Percentiles rank a stretch among this genome's conserved stretches.
phyloP scores from a whole-genome alignment of 2,888 invertebrate genomes.

The Pyrrhosoma nymphula region DNA sequence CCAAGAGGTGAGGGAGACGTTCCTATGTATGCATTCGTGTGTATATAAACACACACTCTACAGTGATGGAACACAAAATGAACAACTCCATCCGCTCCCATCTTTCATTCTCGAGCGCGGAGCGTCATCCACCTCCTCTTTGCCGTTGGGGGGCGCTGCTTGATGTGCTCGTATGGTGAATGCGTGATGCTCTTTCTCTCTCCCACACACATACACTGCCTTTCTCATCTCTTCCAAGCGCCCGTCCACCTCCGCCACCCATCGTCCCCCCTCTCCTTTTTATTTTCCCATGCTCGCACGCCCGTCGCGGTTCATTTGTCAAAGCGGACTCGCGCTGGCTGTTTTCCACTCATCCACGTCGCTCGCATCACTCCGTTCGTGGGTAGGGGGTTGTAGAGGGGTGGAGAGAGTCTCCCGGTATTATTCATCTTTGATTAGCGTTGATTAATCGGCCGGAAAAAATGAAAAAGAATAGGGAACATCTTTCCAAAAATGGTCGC shows the following conservation, averaged over 20 bases:
- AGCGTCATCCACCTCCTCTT: not conserved
- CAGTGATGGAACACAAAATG: constrained; percentile 42
- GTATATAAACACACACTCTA: not conserved
- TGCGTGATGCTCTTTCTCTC: not conserved
- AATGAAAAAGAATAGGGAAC: not conserved
- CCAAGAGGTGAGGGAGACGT: constrained; percentile 32
- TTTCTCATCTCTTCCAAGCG: too few relatives aligned
- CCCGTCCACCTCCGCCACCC: not conserved
- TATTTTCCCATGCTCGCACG: constrained; percentile 25
- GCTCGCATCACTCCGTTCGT: not conserved
- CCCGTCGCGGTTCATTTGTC: constrained; percentile 46
- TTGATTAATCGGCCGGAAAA: not conserved
- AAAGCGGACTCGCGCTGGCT: constrained; percentile 27
- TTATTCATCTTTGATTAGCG: constrained; percentile 43
- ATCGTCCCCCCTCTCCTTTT: not conserved
- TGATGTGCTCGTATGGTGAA: not conserved
- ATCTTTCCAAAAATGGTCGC: not conserved
- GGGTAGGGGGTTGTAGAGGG: too few relatives aligned
- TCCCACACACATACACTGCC: not conserved
- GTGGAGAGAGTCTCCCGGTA: not conserved
- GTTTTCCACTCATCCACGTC: constrained; percentile 15
- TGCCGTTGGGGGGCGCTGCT: not conserved
- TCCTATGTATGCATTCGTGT: constrained; percentile 40
- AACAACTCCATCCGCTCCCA: constrained; percentile 42
- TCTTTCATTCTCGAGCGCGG: not conserved